Conservation (phyloP, 2,113 vertebrate genomes). For the Electrona antarctica region DNA sequence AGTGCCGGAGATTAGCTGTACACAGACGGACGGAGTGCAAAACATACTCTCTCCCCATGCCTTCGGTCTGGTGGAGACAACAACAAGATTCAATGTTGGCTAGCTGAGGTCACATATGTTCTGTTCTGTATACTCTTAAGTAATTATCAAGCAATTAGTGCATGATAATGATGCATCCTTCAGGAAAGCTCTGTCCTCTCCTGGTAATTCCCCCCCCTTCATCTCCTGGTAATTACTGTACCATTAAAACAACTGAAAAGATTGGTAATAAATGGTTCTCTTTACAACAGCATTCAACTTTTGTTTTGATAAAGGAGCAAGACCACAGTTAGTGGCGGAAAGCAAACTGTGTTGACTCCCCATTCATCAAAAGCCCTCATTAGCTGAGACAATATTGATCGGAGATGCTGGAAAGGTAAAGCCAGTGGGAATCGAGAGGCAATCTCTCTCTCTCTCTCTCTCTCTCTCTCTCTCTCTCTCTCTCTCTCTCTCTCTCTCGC, state of each 20-base stretch:
- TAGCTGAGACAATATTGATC: constrained; percentile 69
- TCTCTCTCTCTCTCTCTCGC: constrained; percentile 29
- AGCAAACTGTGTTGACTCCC: constrained; percentile 54
- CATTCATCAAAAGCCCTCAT: constrained; percentile 69
- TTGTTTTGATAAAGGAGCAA: constrained; percentile 33
- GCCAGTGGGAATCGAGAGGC: constrained; percentile 42
- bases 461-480: constrained; percentile 32
- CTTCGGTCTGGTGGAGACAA: background rate
- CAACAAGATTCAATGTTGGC: background rate
- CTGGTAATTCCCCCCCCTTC: background rate
- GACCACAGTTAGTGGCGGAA: constrained; percentile 16
- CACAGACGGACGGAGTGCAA: too few relatives aligned
- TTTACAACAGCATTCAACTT: constrained; percentile 30
- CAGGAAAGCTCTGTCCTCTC: background rate
- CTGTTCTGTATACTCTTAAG: background rate
- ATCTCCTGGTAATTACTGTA: background rate
- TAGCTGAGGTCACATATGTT: background rate
- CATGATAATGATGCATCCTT: constrained; percentile 31
- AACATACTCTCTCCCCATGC: too few relatives aligned
- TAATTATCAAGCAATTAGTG: background rate
- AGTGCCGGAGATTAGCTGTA: too few relatives aligned
- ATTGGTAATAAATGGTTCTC: constrained; percentile 2
- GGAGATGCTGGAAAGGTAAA: constrained; percentile 23
- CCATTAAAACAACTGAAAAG: background rate
- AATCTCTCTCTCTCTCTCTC: constrained; percentile 27